These are phyloP conservation scores for Cerceris ruficornis DNA, from an alignment of 2,888 invertebrate species.

Conservation along the genomic window DNA sequence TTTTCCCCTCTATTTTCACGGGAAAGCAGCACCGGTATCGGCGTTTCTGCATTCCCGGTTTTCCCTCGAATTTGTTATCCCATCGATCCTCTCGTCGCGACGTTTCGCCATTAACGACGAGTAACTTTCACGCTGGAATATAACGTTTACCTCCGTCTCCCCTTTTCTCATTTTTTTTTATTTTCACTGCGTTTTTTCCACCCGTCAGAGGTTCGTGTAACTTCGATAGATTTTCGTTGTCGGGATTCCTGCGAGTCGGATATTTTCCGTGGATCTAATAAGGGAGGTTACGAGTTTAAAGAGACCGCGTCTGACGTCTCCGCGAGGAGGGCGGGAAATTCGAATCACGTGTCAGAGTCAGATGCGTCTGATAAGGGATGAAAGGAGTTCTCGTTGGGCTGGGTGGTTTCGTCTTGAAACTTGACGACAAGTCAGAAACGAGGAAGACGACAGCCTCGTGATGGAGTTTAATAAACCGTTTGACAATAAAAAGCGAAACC, in stretches of 20 bases:
- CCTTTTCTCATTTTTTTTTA: background rate
- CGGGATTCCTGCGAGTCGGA: slow-evolving; percentile 16
- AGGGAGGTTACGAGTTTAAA: slow-evolving; percentile 52
- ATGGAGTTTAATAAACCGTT: slow-evolving; percentile 31
- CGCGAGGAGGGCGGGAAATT: slow-evolving; percentile 48
- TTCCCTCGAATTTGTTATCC: background rate
- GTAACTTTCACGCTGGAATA: background rate
- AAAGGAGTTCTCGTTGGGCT: slow-evolving; percentile 48
- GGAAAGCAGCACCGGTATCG: slow-evolving; percentile 1
- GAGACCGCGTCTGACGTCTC: slow-evolving; percentile 24
- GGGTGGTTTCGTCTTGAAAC: slow-evolving; percentile 52
- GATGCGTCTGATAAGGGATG: slow-evolving; percentile 64
- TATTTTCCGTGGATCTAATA: slow-evolving; percentile 43
- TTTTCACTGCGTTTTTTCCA: background rate
- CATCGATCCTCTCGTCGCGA: background rate
- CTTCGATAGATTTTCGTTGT: background rate
- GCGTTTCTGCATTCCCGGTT: background rate
- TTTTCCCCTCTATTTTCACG: background rate
- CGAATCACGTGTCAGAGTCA: slow-evolving; percentile 65
- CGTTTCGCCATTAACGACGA: too few species aligned
- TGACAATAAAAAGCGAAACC: slow-evolving; percentile 2
- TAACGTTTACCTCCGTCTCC: background rate
- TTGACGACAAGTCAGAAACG: slow-evolving; percentile 41
- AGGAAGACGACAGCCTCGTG: slow-evolving; percentile 19
- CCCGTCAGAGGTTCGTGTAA: background rate